phyloP scores from a whole-genome alignment of 2,888 invertebrate species.

The Melinaea menophilus region DNA sequence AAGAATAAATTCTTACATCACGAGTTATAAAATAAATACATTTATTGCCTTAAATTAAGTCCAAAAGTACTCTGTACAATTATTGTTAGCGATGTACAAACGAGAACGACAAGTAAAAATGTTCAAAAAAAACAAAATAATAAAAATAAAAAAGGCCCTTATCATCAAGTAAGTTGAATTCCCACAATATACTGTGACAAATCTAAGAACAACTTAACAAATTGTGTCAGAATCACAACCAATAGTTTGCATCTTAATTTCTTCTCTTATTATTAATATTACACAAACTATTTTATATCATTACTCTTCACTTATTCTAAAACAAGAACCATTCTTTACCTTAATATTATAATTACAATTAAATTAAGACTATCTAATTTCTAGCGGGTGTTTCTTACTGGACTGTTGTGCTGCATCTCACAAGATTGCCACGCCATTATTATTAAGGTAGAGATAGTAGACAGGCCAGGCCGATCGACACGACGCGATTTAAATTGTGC shows the following conservation, averaged over 20 bases:
- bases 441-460: constrained; percentile 18
- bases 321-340: constrained; percentile 77
- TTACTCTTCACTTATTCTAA: constrained; percentile 76
- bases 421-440: constrained; percentile 47
- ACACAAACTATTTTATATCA: constrained; percentile 78
- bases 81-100: constrained; percentile 79
- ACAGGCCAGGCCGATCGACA: constrained; percentile 9
- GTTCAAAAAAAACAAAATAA: constrained; percentile 60
- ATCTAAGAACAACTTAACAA: constrained; percentile 75
- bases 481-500: constrained; percentile 18
- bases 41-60: constrained; percentile 79
- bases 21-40: constrained; percentile 79
- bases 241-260: constrained; percentile 77
- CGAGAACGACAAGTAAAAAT: constrained; percentile 74
- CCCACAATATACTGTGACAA: constrained; percentile 62
- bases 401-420: constrained; percentile 63
- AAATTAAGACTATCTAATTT: constrained; percentile 75
- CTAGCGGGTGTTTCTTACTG: constrained; percentile 73
- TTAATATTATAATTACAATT: constrained; percentile 72
- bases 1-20: constrained; percentile 79
- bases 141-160: constrained; percentile 60
- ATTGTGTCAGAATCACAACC: constrained; percentile 78
- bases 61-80: constrained; percentile 78
- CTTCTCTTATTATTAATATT: constrained; percentile 71
- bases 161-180: constrained; percentile 65